Evolutionary conservation across 2,113 vertebrate species (phyloP), one percentile per base, ranked within the genome.

Genomic region (Ramphastos sulfuratus): DNA sequence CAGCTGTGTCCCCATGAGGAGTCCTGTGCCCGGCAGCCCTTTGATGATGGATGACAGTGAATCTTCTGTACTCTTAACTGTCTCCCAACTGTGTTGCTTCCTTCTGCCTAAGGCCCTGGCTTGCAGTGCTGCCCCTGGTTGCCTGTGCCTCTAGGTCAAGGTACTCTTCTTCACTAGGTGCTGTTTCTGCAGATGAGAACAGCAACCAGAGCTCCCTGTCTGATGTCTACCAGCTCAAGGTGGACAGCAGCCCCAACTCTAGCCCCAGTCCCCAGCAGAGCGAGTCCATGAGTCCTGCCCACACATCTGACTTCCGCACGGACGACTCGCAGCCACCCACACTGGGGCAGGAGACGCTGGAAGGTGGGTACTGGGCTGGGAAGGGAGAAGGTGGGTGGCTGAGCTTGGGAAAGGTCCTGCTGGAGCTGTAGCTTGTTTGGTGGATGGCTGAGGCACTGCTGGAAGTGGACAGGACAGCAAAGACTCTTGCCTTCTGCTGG

Each of bases 141-240:
- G 48, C 82, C n/a, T 25, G 15, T 90, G 80, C 91, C 14, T 66
- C 20, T n/a, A 80, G 30, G 76, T 95, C 91, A 85, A 73, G 28
- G 67, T 85, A 19, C 78, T 80, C 74, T 97, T 78, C 91, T 94
- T 96, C 76, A 96, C 78, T 60, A 95, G 93, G 94, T 95, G 78
- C 84, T 92, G 70, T 93, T 86, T 86, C 96, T 96, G 74, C 97
- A 99, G 99, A 99, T 97, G 99, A 99, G 96, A 99, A 98, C 96
- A 99, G 99, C 97, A 99, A 99, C 97, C 99, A 99, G 98, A 99
- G 99, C 93, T 99, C 99, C 37, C 94, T 99, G 94, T 99, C 99
- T 0, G 99, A 99, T 0, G 98, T 98, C 59, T 99, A 99, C 94
- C 99, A 98, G 82, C 97, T 99, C 72, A 99, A 99, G 96, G 98